Evolutionary conservation across 2,888 invertebrate species (phyloP), one percentile per base, ranked within the genome.

Genomic region (Dryomyza anilis): DNA sequence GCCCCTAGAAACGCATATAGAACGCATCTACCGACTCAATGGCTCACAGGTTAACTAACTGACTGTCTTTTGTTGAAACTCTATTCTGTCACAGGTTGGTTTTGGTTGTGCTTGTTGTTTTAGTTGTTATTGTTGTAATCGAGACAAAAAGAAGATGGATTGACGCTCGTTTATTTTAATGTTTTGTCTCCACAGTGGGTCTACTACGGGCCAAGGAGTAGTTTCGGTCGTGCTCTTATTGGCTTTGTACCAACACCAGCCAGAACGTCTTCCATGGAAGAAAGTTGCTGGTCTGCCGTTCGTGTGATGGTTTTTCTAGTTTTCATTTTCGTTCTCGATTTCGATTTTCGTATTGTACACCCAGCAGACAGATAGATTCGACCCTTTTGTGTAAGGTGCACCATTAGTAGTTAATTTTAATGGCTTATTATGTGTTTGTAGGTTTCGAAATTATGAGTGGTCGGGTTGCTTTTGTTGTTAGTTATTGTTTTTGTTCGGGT

Each of bases 341-440:
- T 36, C 29, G 48, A 45, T 45, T 43, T 48, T 36, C 53, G 14
- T 46, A 50, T 43, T 39, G 39, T 23, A 63, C 55, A 39, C 56
- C 58, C 56, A 16, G 64, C 58, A 59, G 65, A 5, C 43, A 61
- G 46, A 56, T 56, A 30, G 46, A 16, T 33, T 14, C 57, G 33
- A 43, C 19, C 23, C 50, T 56, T 56, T 27, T 52, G 36, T 56
- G 45, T 77, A 76, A 78, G 77, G 75, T 78, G 79, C 77, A 79
- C 77, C 50, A 79, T 79, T 79, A 79, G 79, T 75, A 78, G 75
- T 79, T 77, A 79, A 78, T 78, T 79, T 78, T 79, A 79, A 79
- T 79, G 78, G 76, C 71, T 76, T 76, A 75, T 78, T 78, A 76
- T 77, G 73, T 69, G 65, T 73, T 74, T 21, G 23, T 50, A 76